These are phyloP conservation scores for Pao palembangensis DNA, from an alignment of 2,113 vertebrate species.

Conservation along the genomic window DNA sequence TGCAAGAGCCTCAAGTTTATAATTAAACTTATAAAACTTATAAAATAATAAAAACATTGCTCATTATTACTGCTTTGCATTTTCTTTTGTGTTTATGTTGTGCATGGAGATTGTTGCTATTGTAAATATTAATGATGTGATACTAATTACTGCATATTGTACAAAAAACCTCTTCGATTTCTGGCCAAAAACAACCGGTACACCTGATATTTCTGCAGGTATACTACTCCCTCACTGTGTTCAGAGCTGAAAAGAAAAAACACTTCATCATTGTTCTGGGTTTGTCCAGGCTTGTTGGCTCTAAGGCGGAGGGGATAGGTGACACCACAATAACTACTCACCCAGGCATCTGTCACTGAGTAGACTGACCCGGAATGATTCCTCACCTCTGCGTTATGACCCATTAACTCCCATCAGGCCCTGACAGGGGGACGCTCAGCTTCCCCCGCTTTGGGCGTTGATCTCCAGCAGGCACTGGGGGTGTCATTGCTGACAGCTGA, in stretches of 20 bases:
- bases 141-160: no score
- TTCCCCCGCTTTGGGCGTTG: neutral
- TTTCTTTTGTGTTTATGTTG: no score
- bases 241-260: neutral
- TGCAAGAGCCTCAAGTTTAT: no score
- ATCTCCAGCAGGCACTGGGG: neutral
- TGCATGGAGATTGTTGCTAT: no score
- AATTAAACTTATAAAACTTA: no score
- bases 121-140: no score
- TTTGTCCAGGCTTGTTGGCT: constrained; percentile 15
- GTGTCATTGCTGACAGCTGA: constrained; percentile 1
- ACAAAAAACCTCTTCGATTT: no score
- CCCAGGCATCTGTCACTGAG: constrained; percentile 45
- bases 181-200: no score
- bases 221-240: neutral
- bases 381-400: constrained; percentile 21
- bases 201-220: neutral
- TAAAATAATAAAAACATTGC: no score
- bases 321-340: constrained; percentile 13
- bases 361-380: constrained; percentile 20
- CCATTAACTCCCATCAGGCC: constrained; percentile 38
- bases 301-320: constrained; percentile 11
- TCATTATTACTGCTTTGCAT: no score
- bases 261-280: neutral
- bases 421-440: constrained; percentile 9